These are phyloP conservation scores for Pachliopta kotzebuea DNA, from an alignment of 2,888 invertebrate genomes.

Conservation along the genomic window DNA sequence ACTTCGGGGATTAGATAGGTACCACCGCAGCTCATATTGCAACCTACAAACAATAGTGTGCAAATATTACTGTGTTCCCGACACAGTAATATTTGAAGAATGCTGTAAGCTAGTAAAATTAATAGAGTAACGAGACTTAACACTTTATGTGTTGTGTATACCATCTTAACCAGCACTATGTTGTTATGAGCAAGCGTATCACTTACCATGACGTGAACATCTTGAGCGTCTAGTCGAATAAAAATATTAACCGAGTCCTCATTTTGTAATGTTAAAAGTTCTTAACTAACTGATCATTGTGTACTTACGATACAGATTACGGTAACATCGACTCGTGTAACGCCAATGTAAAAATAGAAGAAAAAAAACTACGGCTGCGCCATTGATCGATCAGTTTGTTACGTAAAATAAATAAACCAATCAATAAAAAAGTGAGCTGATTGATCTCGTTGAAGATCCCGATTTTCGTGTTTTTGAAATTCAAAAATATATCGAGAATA, in stretches of 20 bases:
- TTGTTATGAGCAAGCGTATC: too few species aligned
- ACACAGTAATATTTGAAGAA: too few species aligned
- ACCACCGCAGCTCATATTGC: too few species aligned
- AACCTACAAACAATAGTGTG: too few species aligned
- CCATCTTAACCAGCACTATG: too few species aligned
- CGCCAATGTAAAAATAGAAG: slow-evolving; percentile 51
- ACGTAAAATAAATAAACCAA: slow-evolving; percentile 73
- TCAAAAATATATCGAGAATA: background rate
- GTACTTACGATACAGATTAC: slow-evolving; percentile 23
- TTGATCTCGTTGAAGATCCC: slow-evolving; percentile 48
- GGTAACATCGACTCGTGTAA: slow-evolving; percentile 15
- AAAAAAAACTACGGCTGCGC: slow-evolving; percentile 52
- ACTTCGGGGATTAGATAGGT: too few species aligned
- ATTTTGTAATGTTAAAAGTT: background rate
- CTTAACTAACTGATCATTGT: background rate
- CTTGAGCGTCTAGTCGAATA: too few species aligned
- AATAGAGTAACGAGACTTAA: too few species aligned
- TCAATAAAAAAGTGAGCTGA: slow-evolving; percentile 55
- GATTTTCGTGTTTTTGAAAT: slow-evolving; percentile 41
- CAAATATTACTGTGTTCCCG: too few species aligned
- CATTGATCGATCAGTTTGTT: slow-evolving; percentile 73
- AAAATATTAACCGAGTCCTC: background rate
- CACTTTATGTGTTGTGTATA: too few species aligned
- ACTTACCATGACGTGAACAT: too few species aligned
- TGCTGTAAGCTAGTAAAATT: too few species aligned